Percentiles rank a stretch among this genome's conserved stretches.
Conservation (phyloP, 2,888 invertebrate genomes). For the Strigamia transsilvanica region DNA sequence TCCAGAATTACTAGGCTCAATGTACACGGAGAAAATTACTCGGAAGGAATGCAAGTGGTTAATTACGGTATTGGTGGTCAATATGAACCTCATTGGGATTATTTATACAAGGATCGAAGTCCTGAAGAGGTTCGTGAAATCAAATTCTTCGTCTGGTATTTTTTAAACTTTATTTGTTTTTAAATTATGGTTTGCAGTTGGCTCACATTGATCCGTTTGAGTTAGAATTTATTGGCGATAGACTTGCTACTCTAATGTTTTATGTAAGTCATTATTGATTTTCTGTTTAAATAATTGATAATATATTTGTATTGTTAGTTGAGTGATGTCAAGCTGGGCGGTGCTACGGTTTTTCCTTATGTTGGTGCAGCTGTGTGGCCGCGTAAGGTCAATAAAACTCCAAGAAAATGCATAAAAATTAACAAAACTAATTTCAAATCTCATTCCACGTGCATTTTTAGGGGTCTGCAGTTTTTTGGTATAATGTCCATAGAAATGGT, state of each 20-base stretch:
- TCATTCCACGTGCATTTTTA: constrained; percentile 58
- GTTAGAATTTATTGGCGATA: no score
- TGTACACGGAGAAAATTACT: constrained; percentile 58
- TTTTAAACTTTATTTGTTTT: no score
- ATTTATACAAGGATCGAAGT: constrained; percentile 58
- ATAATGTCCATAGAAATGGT: constrained; percentile 64
- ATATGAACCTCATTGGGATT: constrained; percentile 65
- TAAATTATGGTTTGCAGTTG: no score
- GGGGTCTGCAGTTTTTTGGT: constrained; percentile 66
- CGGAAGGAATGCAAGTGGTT: constrained; percentile 63
- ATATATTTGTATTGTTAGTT: no score
- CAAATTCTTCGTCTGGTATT: no score
- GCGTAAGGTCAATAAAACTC: constrained; percentile 55
- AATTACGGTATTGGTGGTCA: constrained; percentile 67
- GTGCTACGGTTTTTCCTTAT: constrained; percentile 62
- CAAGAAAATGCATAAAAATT: no score
- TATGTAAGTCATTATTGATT: no score
- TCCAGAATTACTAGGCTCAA: constrained; percentile 61
- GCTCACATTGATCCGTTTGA: no score
- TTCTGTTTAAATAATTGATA: no score
- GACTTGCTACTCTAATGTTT: no score
- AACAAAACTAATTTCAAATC: not conserved
- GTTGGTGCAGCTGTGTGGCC: constrained; percentile 60
- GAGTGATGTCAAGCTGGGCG: constrained; percentile 60
- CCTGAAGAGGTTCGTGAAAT: no score